Base-by-base conservation (phyloP, 2,888 invertebrate genomes). In the Neocrepidodera transversa region DNA sequence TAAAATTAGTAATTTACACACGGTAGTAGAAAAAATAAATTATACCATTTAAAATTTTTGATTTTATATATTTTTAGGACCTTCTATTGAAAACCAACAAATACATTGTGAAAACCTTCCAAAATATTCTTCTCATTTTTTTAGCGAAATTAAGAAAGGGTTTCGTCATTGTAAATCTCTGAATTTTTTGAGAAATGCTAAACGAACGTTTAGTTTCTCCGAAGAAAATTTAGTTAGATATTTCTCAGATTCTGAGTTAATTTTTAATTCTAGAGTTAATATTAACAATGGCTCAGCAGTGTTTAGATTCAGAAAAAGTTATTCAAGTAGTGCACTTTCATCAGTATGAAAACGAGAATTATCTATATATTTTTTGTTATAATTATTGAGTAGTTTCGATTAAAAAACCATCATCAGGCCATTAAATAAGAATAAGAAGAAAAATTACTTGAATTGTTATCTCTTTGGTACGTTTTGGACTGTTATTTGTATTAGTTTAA, bases 181-280 rank as follows among this genome's bases (percentile, higher is more conserved):
- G 7, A 62, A 61, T 49, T 49, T 66, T 23, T 30, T 62, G 23
- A 54, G 28, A 51, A 55, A 49, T 16, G 43, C 64, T 11, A 62
- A 45, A 30, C 61, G 32, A 30, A 5, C 42, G 2, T 17, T 53
- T 7, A 65, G 62, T 55, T 56, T 60, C 35, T 62, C 67, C 1
- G 65, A 67, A 48, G 63, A 65, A 17, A 64, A 67, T 43, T 45
- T 67, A 28, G 58, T 56, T 0, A 65, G 65, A 50, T 68, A 63
- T 60, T 69, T 66, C 43, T 71, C 71, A 17, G 71, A 71, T 58
- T 68, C 71, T 1, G 67, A 70, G 47, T 52, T 71, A 45, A 59
- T 66, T 6, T 60, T 56, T 8, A 58, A 55, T 16, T 51, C 49
- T 1, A 61, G 36, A 10, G 42, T 49, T 3, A 59, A 45, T 16